Evolutionary conservation across 2,888 invertebrate species (phyloP).

Genomic region (Odontothrips loti): DNA sequence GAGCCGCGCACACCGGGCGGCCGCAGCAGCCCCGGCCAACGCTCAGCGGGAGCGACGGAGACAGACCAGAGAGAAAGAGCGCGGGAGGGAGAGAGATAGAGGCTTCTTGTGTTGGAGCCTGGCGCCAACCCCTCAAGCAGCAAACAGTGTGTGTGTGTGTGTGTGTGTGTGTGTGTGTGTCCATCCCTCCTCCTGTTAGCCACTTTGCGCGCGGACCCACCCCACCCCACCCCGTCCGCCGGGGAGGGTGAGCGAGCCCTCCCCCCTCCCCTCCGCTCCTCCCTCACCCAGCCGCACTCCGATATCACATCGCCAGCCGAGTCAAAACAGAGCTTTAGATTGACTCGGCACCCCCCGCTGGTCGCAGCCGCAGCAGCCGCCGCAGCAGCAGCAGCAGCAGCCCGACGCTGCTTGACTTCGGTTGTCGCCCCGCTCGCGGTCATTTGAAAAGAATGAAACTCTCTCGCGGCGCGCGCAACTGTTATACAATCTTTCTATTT

Average conservation of each 20-base stretch:
- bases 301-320: neutral
- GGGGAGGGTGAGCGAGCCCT: neutral
- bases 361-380: neutral
- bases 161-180: neutral
- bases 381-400: neutral
- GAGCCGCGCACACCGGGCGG: neutral
- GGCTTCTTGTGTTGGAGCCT: neutral
- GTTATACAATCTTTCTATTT: neutral
- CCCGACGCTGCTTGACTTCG: neutral
- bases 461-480: neutral
- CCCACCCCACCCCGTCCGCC: neutral
- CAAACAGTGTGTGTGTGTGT: no score
- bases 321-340: neutral
- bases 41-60: neutral
- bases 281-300: neutral
- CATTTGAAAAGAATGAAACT: conserved; percentile 16
- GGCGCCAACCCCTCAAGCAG: no score
- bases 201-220: neutral
- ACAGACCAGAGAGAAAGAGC: neutral
- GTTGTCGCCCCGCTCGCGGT: neutral
- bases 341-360: neutral
- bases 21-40: neutral
- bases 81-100: neutral
- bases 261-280: neutral
- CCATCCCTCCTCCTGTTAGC: neutral